A percentile compares a stretch with the other conserved stretches of the same genome.
Evolutionary conservation across 1,140 invertebrate species (phyloP).

Genomic region (Listronotus oregonensis): DNA sequence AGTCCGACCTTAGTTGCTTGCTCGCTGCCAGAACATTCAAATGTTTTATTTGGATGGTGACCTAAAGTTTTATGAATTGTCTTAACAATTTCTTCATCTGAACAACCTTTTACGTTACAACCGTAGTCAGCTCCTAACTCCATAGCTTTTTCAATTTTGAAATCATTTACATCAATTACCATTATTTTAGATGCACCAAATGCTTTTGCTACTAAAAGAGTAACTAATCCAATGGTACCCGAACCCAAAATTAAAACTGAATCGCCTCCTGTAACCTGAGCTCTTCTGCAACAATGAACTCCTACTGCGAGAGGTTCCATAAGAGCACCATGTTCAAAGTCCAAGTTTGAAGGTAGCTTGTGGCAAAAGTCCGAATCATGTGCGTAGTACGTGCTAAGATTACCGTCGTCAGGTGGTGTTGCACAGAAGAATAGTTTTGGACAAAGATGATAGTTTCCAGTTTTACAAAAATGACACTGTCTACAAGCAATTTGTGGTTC

Average conservation of each 20-base stretch:
- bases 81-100: slow-evolving; percentile 65
- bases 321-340: slow-evolving; percentile 89
- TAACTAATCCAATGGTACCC: slow-evolving; percentile 89
- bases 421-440: slow-evolving; percentile 84
- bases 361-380: slow-evolving; percentile 92
- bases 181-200: slow-evolving; percentile 84
- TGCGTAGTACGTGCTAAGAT: slow-evolving; percentile 79
- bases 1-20: slow-evolving; percentile 70
- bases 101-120: slow-evolving; percentile 62
- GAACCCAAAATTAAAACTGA: slow-evolving; percentile 86
- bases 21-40: slow-evolving; percentile 87
- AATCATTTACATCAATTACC: slow-evolving; percentile 79
- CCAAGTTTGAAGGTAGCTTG: slow-evolving; percentile 87
- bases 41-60: slow-evolving; percentile 71
- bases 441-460: slow-evolving; percentile 91
- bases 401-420: slow-evolving; percentile 87
- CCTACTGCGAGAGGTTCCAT: slow-evolving; percentile 91
- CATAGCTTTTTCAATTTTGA: slow-evolving; percentile 78
- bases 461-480: slow-evolving; percentile 83
- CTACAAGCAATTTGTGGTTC: slow-evolving; percentile 91
- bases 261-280: slow-evolving; percentile 71
- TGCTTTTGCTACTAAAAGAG: slow-evolving; percentile 82
- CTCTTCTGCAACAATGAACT: slow-evolving; percentile 89
- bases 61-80: slow-evolving; percentile 69
- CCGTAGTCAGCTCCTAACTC: slow-evolving; percentile 78